Evolutionary conservation across 2,888 invertebrate species (phyloP).

Genomic region (Sarcophaga variegata): DNA sequence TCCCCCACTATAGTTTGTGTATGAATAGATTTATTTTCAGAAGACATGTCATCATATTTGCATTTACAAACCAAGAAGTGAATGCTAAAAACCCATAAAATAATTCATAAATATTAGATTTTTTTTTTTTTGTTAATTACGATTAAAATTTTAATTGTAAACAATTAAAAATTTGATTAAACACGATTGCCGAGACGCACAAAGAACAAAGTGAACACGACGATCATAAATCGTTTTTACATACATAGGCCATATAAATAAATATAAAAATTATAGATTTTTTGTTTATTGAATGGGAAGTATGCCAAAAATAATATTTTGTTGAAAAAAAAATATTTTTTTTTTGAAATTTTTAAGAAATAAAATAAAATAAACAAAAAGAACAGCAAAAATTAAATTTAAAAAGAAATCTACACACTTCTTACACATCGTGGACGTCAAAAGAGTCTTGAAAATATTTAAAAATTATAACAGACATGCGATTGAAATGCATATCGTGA

Average conservation of each 20-base stretch:
- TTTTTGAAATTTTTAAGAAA: constrained; percentile 14
- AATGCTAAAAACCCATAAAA: neutral
- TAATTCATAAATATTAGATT: neutral
- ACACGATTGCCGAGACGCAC: neutral
- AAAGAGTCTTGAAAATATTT: no score
- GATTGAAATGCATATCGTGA: no score
- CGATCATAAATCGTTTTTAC: constrained; percentile 36
- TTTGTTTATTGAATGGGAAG: constrained; percentile 43
- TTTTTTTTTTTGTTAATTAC: constrained; percentile 3
- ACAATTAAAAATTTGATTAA: constrained; percentile 51
- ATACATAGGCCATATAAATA: neutral
- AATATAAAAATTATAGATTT: constrained; percentile 12
- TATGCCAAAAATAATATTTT: constrained; percentile 41
- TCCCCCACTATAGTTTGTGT: no score
- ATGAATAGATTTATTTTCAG: no score
- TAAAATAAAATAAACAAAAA: constrained; percentile 25
- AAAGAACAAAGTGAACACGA: constrained; percentile 3
- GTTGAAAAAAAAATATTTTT: constrained; percentile 7
- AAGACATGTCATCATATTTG: no score
- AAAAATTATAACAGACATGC: no score
- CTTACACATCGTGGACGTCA: no score
- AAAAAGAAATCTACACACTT: no score
- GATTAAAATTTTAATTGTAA: constrained; percentile 36
- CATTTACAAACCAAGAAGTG: no score
- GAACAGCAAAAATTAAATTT: no score